phyloP scores from a whole-genome alignment of 1,140 invertebrate species.

The Stegodyphus mimosarum region DNA sequence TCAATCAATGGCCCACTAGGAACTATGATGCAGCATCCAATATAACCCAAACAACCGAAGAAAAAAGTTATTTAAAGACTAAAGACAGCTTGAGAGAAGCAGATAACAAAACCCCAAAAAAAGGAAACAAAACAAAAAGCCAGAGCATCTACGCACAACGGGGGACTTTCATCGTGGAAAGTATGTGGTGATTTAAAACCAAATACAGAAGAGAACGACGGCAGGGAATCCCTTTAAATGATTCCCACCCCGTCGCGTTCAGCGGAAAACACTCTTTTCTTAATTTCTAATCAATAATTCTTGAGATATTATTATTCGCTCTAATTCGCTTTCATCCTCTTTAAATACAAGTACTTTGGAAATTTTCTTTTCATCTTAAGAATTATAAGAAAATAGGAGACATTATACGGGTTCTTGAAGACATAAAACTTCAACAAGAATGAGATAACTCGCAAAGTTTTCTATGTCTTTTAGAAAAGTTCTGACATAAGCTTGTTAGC shows the following conservation, averaged over 20 bases:
- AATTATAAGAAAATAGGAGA: too few species aligned
- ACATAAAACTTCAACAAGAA: too few species aligned
- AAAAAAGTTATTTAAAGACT: constrained; percentile 26
- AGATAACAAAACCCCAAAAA: too few species aligned
- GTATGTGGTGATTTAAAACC: constrained; percentile 21
- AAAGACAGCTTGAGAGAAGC: too few species aligned
- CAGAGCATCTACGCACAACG: too few species aligned
- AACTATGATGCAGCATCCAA: neutral
- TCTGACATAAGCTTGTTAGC: too few species aligned
- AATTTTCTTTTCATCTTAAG: too few species aligned
- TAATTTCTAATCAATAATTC: constrained; percentile 8
- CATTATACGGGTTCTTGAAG: too few species aligned
- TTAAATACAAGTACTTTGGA: too few species aligned
- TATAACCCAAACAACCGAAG: neutral
- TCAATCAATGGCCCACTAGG: neutral
- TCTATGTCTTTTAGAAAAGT: too few species aligned
- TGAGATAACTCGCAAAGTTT: too few species aligned
- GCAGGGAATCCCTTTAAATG: neutral
- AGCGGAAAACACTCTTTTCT: neutral
- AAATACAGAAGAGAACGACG: neutral
- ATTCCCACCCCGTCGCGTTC: neutral
- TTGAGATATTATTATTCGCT: neutral
- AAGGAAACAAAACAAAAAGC: neutral
- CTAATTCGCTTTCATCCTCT: too few species aligned
- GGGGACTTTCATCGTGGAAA: constrained; percentile 13